Evolutionary conservation across 2,113 vertebrate species (phyloP), one percentile per base, ranked within the genome.

Genomic region (Amblyopsis rosae): DNA sequence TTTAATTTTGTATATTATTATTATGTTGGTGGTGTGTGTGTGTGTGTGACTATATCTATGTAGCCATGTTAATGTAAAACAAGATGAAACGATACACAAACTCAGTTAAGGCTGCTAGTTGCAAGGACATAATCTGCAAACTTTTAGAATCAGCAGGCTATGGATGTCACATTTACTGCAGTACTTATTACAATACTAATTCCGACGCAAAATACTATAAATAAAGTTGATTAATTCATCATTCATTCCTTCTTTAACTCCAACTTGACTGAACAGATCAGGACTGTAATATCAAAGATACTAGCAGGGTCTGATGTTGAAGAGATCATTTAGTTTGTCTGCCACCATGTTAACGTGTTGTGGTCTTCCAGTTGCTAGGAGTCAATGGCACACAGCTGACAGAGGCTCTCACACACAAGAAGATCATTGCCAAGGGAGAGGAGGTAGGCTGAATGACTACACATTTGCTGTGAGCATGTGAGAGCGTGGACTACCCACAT

Each of bases 371-470:
- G 98, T 93, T 99, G 75, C 91, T 98, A 26, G 94, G 94, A 1
- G 96, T 99, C 58, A 96, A 97, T 12, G 92, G 90, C 13, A 12
- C 86, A 0, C 91, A 90, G 9, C 89, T 99, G 65, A 95, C 94
- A 62, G 96, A 99, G 78, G 94, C 96, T 0, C 80, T 99, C 81
- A 98, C 88, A 19, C 96, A 99, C 90, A 97, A 95, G 91, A 99
- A 97, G 92, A 98, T 99, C 82, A 98, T 92, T 47, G 98, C 97
- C 69, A 99, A 99, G 87, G 98, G 96, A 26, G 98, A 99, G 73
- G 96, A 99, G 95, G 98, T 99, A 49, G 82, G 92, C 67, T 73
- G 50, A 46, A 72, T 5, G 26, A 12, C 3, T 26, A 55, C 59
- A 67, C 58, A 33, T 55, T 71, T 48, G 60, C 59, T 74, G 72